Base-by-base conservation (phyloP, 1,140 invertebrate genomes). In the Megathymus violae region DNA sequence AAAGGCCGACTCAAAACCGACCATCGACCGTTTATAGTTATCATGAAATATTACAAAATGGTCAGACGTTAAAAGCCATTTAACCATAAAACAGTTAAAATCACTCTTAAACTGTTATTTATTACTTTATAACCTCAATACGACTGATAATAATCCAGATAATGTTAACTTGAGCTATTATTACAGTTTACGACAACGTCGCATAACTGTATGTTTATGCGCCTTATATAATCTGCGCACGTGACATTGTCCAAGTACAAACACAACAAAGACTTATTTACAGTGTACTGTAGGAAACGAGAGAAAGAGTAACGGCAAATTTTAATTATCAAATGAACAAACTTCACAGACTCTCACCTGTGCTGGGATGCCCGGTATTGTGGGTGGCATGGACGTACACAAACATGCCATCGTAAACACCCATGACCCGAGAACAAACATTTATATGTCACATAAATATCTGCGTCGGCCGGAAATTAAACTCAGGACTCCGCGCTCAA, bases 31-130 rank as follows among this genome's bases (percentile, higher is more conserved):
- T 25, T 25, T 25, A 25, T 31, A 31, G 14, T 34, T 11, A 50
- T 16, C 9, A 34, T 13, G 11, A 46, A 50, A 50, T 34, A 52
- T 25, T 52, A 52, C 50, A 52, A 40, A 52, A 40, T 36, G n/a
- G 11, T 36, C 25, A 40, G 1, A 19, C 15, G 16, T 17, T 19
- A 16, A 51, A 46, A 46, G 54, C 54, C 44, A 58, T 58, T 58
- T 58, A 13, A 46, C 25, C 41, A 46, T 58, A 58, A 58, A 56
- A 56, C 54, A 58, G 54, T 58, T 58, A 44, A 58, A 58, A 56
- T n/a, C 46, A 25, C 54, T 46, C 41, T 58, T 22, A 58, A 34
- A 4, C 54, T 27, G 54, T 58, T 58, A 58, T 58, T 58, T 58
- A 46, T 46, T 44, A 16, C 27, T 58, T 44, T 58, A 58, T 43